Evolutionary conservation across 2,797 vertebrate genomes (phyloP).

Genomic region (Hoplostethus atlanticus): DNA sequence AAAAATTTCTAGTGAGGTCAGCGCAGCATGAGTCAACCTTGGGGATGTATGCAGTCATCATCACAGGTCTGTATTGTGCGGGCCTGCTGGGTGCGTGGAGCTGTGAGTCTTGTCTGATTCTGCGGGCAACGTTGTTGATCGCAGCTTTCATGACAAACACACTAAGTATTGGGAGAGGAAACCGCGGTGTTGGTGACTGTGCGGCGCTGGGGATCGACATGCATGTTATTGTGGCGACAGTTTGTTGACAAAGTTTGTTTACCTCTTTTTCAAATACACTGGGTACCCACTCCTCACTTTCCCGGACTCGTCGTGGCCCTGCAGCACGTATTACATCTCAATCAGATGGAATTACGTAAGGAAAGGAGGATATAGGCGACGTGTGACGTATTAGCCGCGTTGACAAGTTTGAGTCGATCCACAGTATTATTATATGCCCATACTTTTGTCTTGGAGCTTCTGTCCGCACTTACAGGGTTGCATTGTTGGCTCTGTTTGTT

Average conservation of each 20-base stretch:
- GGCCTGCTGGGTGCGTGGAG: slow-evolving; percentile 66
- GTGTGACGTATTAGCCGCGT: slow-evolving; percentile 44
- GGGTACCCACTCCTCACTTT: slow-evolving; percentile 11
- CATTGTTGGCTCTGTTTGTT: slow-evolving; percentile 65
- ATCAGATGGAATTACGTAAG: background rate
- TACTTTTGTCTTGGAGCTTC: slow-evolving; percentile 31
- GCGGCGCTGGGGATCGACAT: slow-evolving; percentile 11
- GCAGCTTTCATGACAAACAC: slow-evolving; percentile 51
- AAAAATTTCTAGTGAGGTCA: slow-evolving; percentile 83
- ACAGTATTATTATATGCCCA: background rate
- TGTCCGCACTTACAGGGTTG: slow-evolving; percentile 46
- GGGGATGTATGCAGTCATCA: slow-evolving; percentile 85
- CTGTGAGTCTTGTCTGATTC: slow-evolving; percentile 41
- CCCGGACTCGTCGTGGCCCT: background rate
- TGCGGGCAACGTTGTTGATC: slow-evolving; percentile 38
- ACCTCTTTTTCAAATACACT: slow-evolving; percentile 29
- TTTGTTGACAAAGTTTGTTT: slow-evolving; percentile 74
- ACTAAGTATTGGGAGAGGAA: slow-evolving; percentile 69
- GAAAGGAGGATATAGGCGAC: background rate
- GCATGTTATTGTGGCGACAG: slow-evolving; percentile 39
- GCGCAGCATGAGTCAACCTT: slow-evolving; percentile 85
- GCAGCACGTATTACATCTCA: slow-evolving; percentile 16
- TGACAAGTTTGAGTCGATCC: slow-evolving; percentile 63
- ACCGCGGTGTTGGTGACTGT: slow-evolving; percentile 14
- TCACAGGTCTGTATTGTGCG: slow-evolving; percentile 49